Evolutionary conservation across 2,113 vertebrate species (phyloP).

Genomic region (Centropus bengalensis): DNA sequence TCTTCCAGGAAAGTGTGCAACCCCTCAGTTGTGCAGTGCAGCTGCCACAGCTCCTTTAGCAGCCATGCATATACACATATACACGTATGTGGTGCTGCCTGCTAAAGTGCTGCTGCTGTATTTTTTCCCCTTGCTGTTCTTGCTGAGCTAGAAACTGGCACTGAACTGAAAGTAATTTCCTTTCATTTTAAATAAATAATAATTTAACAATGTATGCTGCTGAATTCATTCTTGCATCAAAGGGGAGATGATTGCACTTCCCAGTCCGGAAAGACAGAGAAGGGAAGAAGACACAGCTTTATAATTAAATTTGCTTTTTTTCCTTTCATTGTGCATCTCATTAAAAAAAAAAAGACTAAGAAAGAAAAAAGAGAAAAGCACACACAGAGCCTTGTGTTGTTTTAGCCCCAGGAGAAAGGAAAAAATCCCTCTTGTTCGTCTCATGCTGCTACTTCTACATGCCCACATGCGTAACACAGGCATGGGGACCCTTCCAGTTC

Average conservation of each 20-base stretch:
- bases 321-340: slow-evolving; percentile 14
- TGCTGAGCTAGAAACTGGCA: neutral
- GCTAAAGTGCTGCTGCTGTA: neutral
- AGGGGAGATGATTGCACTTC: neutral
- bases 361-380: neutral
- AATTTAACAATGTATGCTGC: neutral
- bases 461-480: neutral
- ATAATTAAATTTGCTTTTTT: slow-evolving; percentile 45
- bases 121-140: neutral
- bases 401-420: neutral
- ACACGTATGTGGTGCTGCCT: neutral
- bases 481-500: neutral
- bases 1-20: neutral
- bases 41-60: neutral
- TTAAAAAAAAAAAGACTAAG: neutral
- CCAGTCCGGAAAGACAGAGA: neutral
- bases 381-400: neutral
- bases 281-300: neutral
- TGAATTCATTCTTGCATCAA: neutral
- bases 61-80: neutral
- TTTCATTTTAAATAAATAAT: slow-evolving; percentile 47
- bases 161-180: slow-evolving; percentile 9
- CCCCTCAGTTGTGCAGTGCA: neutral
- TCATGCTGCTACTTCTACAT: neutral
- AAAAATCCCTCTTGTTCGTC: neutral